Base-by-base conservation (phyloP, 2,888 invertebrate genomes). In the Salpingus planirostris region DNA sequence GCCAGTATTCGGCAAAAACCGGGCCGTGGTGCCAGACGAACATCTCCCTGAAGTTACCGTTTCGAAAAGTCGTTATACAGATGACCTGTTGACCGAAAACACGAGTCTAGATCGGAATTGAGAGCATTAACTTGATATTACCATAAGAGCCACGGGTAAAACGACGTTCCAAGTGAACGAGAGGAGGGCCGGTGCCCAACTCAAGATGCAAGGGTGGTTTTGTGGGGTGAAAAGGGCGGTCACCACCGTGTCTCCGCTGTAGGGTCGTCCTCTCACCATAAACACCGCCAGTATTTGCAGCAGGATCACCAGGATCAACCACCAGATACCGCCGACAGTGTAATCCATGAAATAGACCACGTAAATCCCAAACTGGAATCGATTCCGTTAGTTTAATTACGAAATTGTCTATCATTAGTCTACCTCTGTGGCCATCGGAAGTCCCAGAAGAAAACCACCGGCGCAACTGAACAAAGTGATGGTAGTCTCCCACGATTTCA, bases 161-260 rank as follows among this genome's bases (percentile, higher is more conserved):
- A 89, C 69, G 2, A 91, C 85, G 54, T 87, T 91, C 91, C 91
- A 92, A 0, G 81, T 80, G 56, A 91, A 86, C 3, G 85, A 82
- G 12, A 86, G 62, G 38, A 88, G 64, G 6, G 82, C 78, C 3
- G 79, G 80, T 5, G 76, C 74, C 70, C 69, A 79, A 38, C 56
- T 73, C 51, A 61, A 66, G 36, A 68, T 55, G 11, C 65, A 63
- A 1, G 66, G 57, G 8, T 67, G 60, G 10, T 57, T 54, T 47
- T 62, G 67, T 34, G 68, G 57, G n/a, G 73, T 72, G 32, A 80
- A 65, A 37, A 80, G 59, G 28, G 76, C 73, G 2, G 73, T 70
- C 2, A 78, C 78, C 10, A 80, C 70, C 2, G 74, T 75, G 54
- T 86, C 85, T 2, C 88, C 86, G 39, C 84, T 80, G 60, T 87